phyloP scores from a whole-genome alignment of 2,888 invertebrate species.

The Octodonta nipae region DNA sequence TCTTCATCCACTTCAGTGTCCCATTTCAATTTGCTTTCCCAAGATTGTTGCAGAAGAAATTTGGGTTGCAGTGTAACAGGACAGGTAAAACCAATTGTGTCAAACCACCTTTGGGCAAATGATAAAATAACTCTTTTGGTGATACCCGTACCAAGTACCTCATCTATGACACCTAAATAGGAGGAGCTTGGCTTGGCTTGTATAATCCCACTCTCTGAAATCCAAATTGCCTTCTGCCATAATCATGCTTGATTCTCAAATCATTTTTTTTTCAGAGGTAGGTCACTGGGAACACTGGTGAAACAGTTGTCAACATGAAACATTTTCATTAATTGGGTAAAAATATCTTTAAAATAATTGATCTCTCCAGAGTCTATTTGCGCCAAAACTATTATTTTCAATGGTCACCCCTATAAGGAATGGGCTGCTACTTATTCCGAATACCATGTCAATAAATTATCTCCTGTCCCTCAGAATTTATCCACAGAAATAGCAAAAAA shows the following conservation, averaged over 20 bases:
- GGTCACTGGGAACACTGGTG: slow-evolving; percentile 6
- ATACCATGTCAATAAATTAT: slow-evolving; percentile 10
- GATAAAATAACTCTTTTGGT: slow-evolving; percentile 7
- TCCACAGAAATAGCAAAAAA: slow-evolving; percentile 21
- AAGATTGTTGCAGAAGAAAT: slow-evolving; percentile 9
- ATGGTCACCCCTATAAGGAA: slow-evolving; percentile 12
- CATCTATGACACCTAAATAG: neutral
- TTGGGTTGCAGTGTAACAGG: slow-evolving; percentile 11
- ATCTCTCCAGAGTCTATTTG: no score
- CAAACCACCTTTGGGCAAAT: slow-evolving; percentile 7
- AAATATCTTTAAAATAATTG: slow-evolving; percentile 3
- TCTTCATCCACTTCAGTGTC: slow-evolving; percentile 5
- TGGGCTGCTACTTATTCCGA: slow-evolving; percentile 10
- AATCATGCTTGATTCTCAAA: slow-evolving; percentile 3
- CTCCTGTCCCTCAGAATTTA: slow-evolving; percentile 6
- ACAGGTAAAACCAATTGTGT: slow-evolving; percentile 10
- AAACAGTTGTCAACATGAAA: slow-evolving; percentile 10
- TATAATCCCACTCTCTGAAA: slow-evolving; percentile 9
- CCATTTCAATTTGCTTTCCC: slow-evolving; percentile 9
- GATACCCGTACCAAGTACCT: neutral
- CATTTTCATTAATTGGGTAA: slow-evolving; percentile 5
- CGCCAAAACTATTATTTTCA: slow-evolving; percentile 7
- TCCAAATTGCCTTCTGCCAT: slow-evolving; percentile 8
- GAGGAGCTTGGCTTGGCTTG: neutral
- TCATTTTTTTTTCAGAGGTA: slow-evolving; percentile 5